Evolutionary conservation across 2,113 vertebrate species (phyloP).

Genomic region (Malurus melanocephalus): DNA sequence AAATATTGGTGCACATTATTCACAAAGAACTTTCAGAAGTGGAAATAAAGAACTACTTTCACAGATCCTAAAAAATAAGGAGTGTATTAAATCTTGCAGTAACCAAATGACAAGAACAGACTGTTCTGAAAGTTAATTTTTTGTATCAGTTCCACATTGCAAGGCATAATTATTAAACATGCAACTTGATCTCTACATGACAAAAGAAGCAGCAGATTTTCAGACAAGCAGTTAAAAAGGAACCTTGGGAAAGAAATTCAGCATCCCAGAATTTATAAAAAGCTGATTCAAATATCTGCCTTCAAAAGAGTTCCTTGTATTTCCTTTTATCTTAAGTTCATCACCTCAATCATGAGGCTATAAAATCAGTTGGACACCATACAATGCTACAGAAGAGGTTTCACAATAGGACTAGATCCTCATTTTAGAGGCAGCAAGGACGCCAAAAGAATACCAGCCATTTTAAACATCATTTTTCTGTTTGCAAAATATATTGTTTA

Average conservation of each 20-base stretch:
- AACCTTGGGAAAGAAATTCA: not conserved
- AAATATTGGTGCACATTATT: not conserved
- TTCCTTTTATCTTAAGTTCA: not conserved
- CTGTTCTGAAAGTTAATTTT: constrained; percentile 27
- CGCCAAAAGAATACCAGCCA: not conserved
- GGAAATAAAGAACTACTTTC: constrained; percentile 2
- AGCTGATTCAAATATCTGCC: not conserved
- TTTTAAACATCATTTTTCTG: not conserved
- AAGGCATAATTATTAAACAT: constrained; percentile 30
- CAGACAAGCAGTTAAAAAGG: not conserved
- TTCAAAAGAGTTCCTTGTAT: not conserved
- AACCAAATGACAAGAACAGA: constrained; percentile 32
- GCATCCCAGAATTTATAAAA: not conserved
- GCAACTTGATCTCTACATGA: constrained; percentile 1
- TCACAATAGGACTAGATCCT: not conserved
- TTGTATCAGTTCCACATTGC: constrained; percentile 1
- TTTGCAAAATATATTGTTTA: not conserved
- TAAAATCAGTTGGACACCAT: not conserved
- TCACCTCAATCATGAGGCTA: not conserved
- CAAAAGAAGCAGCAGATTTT: constrained; percentile 33
- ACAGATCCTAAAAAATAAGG: not conserved
- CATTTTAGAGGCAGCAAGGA: not conserved
- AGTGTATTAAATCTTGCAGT: not conserved
- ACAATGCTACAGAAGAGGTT: not conserved
- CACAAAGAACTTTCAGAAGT: not conserved